Evolutionary conservation across 2,888 invertebrate genomes (phyloP), one percentile per base, ranked within the genome.

Genomic region (Eledone cirrhosa): DNA sequence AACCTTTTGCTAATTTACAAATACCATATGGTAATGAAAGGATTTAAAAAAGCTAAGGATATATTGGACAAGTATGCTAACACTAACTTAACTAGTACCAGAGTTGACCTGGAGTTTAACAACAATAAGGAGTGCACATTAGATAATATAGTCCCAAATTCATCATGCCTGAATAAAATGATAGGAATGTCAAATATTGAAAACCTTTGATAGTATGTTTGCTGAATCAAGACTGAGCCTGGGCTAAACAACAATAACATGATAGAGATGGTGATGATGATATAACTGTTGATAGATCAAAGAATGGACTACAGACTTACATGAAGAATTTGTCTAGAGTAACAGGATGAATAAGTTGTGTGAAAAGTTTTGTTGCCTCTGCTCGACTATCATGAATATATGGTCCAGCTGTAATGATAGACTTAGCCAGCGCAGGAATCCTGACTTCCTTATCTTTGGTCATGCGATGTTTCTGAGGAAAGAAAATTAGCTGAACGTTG

Each of bases 311-410:
- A 8, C 31, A 27, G 11, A 72, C 83, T 83, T 86, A 92, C 91
- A 90, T 91, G 78, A 94, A 93, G 88, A 95, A 95, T 27, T 92
- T 91, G 0, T 93, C 91, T 0, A 92, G 87, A 2, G 91, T 89
- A 4, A 94, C 91, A 0, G 96, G 95, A 85, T 94, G 92, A 24
- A 96, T 93, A 84, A 96, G 91, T 94, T 94, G 95, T 83, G 93
- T 92, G 83, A 96, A 94, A 8, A 94, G 90, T 84, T 93, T 93
- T 27, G 92, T 88, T 0, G 93, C 94, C 86, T 94, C 94, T 79
- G 92, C 92, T 5, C 92, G 88, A 84, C 94, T 94, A 83, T 90
- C 89, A 80, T 82, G 86, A 86, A 88, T 87, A 48, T 82, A 83
- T 31, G 84, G 83, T 5, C 5, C 41, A 2, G 41, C 11, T 0